Base-by-base conservation (phyloP, 2,797 vertebrate species). In the Thalassophryne amazonica region DNA sequence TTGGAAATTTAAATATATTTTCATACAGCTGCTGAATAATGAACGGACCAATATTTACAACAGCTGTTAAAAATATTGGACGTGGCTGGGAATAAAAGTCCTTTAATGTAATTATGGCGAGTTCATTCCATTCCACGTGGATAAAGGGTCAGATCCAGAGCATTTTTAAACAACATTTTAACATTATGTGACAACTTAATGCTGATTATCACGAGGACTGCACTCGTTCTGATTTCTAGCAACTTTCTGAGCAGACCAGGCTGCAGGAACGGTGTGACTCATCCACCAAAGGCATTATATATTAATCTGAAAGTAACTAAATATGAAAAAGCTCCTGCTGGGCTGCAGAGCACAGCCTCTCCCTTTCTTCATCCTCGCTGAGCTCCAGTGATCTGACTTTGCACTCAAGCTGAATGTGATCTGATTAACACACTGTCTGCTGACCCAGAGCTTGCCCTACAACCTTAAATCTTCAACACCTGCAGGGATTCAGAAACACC, bases 401-500 rank as follows among this genome's bases (percentile, higher is more conserved):
- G 42, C 14, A 21, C 48, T 6, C 41, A 36, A 53, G 64, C 63
- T 35, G 45, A 14, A 49, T 60, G 42, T 28, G 62, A 71, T 73
- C 62, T 55, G 77, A 83, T 78, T 73, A 72, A 76, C 54, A 29
- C 55, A 59, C 54, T 35, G 53, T 62, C 41, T 50, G 69, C 46
- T 72, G 71, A 79, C 65, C 74, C 40, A 64, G 42, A 60, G 57
- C 43, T n/a, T 38, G 54, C 49, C 45, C 56, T 32, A 8, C 37
- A 40, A 76, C 56, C 64, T 45, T 45, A 80, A 80, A 83, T 69
- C 56, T 58, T 49, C 46, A 33, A 5, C 17, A 4, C 36, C 74
- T 51, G 63, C 28, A 2, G 46, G 38, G 75, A 79, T 40, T 62
- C 40, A 33, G 27, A 62, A 34, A 62, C 55, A 33, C 27, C 3